These are phyloP conservation scores for Lottia scabra DNA, from an alignment of 2,888 invertebrate species.

Conservation along the genomic window DNA sequence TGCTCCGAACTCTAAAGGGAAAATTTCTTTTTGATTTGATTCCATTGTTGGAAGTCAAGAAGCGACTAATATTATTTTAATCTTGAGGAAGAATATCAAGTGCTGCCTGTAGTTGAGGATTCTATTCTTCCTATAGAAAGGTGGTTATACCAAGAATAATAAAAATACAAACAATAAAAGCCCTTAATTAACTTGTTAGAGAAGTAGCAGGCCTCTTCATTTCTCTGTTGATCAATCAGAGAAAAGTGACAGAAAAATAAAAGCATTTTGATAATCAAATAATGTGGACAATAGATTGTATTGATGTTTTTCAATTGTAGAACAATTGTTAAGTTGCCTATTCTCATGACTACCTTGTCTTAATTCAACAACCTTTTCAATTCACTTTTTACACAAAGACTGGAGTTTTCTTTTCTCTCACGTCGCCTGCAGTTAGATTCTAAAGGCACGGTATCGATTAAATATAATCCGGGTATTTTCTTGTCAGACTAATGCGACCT, in stretches of 20 bases:
- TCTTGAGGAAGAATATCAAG: background rate
- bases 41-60: background rate
- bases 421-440: background rate
- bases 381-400: conserved; percentile 4
- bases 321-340: background rate
- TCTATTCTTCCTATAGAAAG: no score
- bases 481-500: background rate
- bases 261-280: conserved; percentile 6
- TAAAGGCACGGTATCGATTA: conserved; percentile 2
- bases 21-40: no score
- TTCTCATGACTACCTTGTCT: conserved; percentile 1
- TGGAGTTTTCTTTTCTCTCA: background rate
- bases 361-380: background rate
- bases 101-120: no score
- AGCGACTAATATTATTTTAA: background rate
- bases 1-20: no score
- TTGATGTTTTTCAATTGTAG: background rate
- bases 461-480: background rate
- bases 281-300: background rate
- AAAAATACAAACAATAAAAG: conserved; percentile 3
- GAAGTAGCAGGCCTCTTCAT: background rate
- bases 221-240: background rate
- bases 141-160: background rate
- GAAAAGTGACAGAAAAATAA: conserved; percentile 5
- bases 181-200: conserved; percentile 1